Evolutionary conservation across 2,888 invertebrate species (phyloP).

Genomic region (Ephialtes manifestator): DNA sequence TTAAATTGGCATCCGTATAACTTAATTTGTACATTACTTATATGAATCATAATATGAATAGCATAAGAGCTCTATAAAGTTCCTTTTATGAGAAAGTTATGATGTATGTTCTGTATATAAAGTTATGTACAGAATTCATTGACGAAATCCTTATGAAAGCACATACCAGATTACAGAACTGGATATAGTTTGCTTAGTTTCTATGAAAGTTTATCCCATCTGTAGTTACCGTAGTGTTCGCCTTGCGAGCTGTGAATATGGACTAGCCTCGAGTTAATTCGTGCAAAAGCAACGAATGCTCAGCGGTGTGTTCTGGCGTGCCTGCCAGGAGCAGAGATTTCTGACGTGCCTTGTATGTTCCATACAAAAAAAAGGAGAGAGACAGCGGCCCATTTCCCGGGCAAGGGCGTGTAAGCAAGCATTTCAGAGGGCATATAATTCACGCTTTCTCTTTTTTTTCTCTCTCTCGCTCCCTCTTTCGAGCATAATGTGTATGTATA

Average conservation of each 20-base stretch:
- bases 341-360: slow-evolving; percentile 23
- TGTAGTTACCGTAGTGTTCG: slow-evolving; percentile 25
- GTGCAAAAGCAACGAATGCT: slow-evolving; percentile 48
- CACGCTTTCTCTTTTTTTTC: not conserved
- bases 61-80: not conserved
- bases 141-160: not conserved
- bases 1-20: not conserved
- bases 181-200: slow-evolving; percentile 6
- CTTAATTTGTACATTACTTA: not conserved
- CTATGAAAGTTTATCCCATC: slow-evolving; percentile 24
- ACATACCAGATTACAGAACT: slow-evolving; percentile 35
- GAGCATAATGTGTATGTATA: not conserved
- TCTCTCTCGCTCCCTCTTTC: not conserved
- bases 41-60: not conserved
- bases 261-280: slow-evolving; percentile 57
- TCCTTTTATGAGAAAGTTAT: not conserved
- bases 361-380: slow-evolving; percentile 5
- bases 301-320: slow-evolving; percentile 25
- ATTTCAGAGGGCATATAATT: slow-evolving; percentile 21
- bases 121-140: not conserved
- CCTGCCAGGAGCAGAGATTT: slow-evolving; percentile 59
- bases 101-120: not conserved
- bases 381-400: not conserved
- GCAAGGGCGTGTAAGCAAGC: slow-evolving; percentile 42
- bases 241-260: slow-evolving; percentile 26